Evolutionary conservation across 2,888 invertebrate genomes (phyloP).

Genomic region (Acronicta aceris): DNA sequence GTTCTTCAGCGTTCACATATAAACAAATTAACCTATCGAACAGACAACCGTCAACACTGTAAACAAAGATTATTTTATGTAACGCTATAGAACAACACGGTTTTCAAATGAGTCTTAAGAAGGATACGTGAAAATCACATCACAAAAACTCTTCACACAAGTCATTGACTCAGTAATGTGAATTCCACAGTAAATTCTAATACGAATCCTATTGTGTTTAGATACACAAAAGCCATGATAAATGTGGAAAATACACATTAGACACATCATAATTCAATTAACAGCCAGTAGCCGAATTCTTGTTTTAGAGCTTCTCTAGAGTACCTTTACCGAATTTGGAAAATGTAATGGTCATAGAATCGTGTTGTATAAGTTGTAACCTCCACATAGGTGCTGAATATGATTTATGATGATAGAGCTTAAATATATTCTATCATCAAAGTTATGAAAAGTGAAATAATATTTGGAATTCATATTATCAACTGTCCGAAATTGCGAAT

Average conservation of each 20-base stretch:
- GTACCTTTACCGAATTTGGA: slow-evolving; percentile 13
- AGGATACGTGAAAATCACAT: slow-evolving; percentile 14
- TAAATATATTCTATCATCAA: too few species aligned
- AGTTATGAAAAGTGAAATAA: slow-evolving; percentile 3
- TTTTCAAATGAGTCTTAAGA: too few species aligned
- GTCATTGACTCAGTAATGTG: slow-evolving; percentile 33
- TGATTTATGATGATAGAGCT: neutral
- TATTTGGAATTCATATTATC: neutral
- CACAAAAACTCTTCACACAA: slow-evolving; percentile 16
- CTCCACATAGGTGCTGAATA: slow-evolving; percentile 6
- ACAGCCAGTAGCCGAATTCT: slow-evolving; percentile 14
- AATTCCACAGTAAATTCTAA: slow-evolving; percentile 31
- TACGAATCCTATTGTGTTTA: slow-evolving; percentile 28
- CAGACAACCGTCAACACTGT: too few species aligned
- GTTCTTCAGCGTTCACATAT: too few species aligned
- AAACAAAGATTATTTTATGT: too few species aligned
- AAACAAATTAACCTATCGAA: neutral
- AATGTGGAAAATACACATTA: slow-evolving; percentile 37
- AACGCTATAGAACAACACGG: too few species aligned
- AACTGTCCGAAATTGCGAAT: too few species aligned
- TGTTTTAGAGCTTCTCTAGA: slow-evolving; percentile 3
- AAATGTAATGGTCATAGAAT: slow-evolving; percentile 9
- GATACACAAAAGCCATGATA: slow-evolving; percentile 25
- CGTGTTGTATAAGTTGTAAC: slow-evolving; percentile 7
- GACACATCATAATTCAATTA: slow-evolving; percentile 44